phyloP scores from a whole-genome alignment of 37 sponge, comb jelly and placozoan species.

The Spongilla lacustris region DNA sequence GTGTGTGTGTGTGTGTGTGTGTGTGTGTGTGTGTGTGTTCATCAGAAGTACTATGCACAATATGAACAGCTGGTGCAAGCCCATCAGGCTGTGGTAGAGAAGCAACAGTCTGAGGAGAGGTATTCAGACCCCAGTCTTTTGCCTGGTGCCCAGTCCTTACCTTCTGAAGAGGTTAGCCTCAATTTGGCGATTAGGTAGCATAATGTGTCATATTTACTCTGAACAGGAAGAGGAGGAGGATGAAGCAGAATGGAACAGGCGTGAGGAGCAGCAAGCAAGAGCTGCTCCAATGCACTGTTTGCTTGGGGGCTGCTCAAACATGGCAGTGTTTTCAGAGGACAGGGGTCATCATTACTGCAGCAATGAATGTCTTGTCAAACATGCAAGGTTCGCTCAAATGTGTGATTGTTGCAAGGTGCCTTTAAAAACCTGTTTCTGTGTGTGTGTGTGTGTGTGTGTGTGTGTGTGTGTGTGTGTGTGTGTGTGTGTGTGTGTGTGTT shows the following conservation, averaged over 20 bases:
- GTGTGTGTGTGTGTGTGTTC: background rate
- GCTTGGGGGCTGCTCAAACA: slow-evolving; percentile 60
- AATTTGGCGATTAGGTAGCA: background rate
- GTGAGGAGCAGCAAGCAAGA: background rate
- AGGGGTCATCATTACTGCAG: slow-evolving; percentile 78
- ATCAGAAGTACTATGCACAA: slow-evolving; percentile 24
- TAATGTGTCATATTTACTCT: too few relatives aligned
- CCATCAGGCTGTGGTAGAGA: slow-evolving; percentile 1
- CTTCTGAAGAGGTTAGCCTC: background rate
- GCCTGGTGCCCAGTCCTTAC: background rate
- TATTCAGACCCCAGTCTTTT: background rate
- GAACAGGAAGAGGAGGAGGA: background rate
- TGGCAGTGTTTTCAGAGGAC: slow-evolving; percentile 44
- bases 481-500: background rate
- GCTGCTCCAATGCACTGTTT: slow-evolving; percentile 38
- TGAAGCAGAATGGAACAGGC: background rate
- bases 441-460: background rate
- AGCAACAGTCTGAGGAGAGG: background rate
- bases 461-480: too few relatives aligned
- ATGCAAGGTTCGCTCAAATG: slow-evolving; percentile 54
- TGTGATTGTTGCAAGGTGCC: background rate
- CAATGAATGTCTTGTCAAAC: slow-evolving; percentile 75
- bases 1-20: slow-evolving; percentile 21
- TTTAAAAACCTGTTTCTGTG: background rate
- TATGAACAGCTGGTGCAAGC: slow-evolving; percentile 28